Percentiles rank a stretch among this genome's conserved stretches.
Evolutionary conservation across 2,888 invertebrate species (phyloP).

Genomic region (Lymantria dispar): DNA sequence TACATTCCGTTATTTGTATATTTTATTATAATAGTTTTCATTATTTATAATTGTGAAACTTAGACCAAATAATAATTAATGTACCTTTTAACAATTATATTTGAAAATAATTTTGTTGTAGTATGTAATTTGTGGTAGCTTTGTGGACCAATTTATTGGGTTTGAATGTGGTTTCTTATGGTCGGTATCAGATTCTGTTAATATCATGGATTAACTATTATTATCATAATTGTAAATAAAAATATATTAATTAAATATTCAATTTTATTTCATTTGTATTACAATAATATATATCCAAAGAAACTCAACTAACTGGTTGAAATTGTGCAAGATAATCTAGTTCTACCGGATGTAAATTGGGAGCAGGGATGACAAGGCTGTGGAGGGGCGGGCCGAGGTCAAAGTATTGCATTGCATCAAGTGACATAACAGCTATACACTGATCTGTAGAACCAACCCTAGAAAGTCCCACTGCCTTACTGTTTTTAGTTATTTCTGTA

Average conservation of each 20-base stretch:
- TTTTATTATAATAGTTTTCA: slow-evolving; percentile 68
- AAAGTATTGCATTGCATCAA: slow-evolving; percentile 86
- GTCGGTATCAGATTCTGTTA: slow-evolving; percentile 73
- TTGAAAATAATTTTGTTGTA: slow-evolving; percentile 68
- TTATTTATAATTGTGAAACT: slow-evolving; percentile 79
- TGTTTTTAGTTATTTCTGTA: slow-evolving; percentile 76
- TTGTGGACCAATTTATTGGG: slow-evolving; percentile 77
- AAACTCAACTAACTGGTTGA: slow-evolving; percentile 46
- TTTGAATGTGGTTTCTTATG: slow-evolving; percentile 72
- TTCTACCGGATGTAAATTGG: slow-evolving; percentile 94
- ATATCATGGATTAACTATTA: slow-evolving; percentile 66
- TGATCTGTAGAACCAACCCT: slow-evolving; percentile 94
- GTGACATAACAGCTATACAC: slow-evolving; percentile 87
- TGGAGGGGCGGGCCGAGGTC: slow-evolving; percentile 96
- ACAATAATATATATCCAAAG: neutral
- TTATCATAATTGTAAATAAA: slow-evolving; percentile 75
- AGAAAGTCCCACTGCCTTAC: slow-evolving; percentile 92
- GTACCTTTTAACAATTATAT: slow-evolving; percentile 79
- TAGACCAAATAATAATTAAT: slow-evolving; percentile 83
- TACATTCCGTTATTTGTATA: slow-evolving; percentile 81
- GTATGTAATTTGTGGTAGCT: slow-evolving; percentile 75
- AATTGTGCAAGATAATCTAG: slow-evolving; percentile 91
- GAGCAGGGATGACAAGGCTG: slow-evolving; percentile 94
- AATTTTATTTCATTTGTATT: slow-evolving; percentile 40
- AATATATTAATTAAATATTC: slow-evolving; percentile 67